Evolutionary conservation across 2,113 vertebrate genomes (phyloP).

Genomic region (Rallus limicola): DNA sequence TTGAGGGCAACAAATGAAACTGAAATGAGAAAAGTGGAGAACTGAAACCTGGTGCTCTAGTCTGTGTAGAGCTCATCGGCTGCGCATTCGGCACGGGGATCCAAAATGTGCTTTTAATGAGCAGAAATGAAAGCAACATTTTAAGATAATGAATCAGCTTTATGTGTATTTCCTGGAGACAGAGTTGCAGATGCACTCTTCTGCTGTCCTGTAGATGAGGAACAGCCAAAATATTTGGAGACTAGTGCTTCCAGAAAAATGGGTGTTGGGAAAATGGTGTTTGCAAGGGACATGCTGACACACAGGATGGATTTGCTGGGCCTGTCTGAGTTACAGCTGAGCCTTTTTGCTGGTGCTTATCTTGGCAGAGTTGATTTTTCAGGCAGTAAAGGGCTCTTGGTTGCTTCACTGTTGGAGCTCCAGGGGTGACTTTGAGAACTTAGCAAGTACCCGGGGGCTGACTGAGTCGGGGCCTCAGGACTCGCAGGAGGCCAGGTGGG

Average conservation of each 20-base stretch:
- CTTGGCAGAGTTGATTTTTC: not conserved
- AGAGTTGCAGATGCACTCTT: not conserved
- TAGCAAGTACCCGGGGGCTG: not conserved
- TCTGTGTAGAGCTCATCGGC: not conserved
- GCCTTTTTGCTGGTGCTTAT: not conserved
- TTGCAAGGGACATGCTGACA: not conserved
- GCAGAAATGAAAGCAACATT: slow-evolving; percentile 32
- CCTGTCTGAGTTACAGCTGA: not conserved
- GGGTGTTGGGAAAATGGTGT: not conserved
- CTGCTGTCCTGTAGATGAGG: not conserved
- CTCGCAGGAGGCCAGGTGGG: not conserved
- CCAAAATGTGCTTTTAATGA: slow-evolving; percentile 18
- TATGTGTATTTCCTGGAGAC: not conserved
- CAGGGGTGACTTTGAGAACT: not conserved
- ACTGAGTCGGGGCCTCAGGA: rapidly evolving
- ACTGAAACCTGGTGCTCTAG: not conserved
- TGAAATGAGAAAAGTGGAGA: not conserved
- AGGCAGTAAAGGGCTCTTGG: not conserved
- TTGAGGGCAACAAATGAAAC: not conserved
- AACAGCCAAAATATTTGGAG: not conserved
- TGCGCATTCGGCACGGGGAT: not conserved
- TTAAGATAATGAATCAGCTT: slow-evolving; percentile 24
- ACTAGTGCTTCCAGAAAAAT: not conserved
- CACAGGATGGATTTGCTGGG: not conserved
- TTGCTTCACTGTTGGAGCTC: not conserved